phyloP scores from a whole-genome alignment of 2,888 invertebrate species.

The Branchipolynoe longqiensis region DNA sequence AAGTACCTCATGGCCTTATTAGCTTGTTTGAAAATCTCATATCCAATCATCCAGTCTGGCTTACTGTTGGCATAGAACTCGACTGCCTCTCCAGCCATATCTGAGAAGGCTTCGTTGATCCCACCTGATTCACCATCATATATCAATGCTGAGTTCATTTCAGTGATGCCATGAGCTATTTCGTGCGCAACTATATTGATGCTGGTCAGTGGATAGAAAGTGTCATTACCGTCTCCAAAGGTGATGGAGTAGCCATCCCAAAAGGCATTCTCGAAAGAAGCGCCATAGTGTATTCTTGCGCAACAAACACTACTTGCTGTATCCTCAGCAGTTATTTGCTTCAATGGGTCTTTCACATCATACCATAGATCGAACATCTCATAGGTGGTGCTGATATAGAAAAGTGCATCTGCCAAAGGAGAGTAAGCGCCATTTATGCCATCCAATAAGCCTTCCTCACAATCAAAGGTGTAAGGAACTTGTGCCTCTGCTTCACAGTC shows the following conservation, averaged over 20 bases:
- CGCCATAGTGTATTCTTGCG: conserved; percentile 70
- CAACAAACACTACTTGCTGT: conserved; percentile 21
- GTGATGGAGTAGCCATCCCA: conserved; percentile 65
- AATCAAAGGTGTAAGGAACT: conserved; percentile 54
- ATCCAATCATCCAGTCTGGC: conserved; percentile 65
- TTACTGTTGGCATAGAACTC: conserved; percentile 64
- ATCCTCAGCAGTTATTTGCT: not conserved
- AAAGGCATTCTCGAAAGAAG: conserved; percentile 70
- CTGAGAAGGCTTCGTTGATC: conserved; percentile 63
- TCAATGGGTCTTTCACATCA: conserved; percentile 36
- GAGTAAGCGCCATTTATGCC: conserved; percentile 65
- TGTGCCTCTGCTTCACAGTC: not conserved
- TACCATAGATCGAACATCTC: conserved; percentile 71
- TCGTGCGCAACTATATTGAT: conserved; percentile 70
- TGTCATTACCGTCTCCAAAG: conserved; percentile 55
- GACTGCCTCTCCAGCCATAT: conserved; percentile 68
- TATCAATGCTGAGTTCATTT: conserved; percentile 66
- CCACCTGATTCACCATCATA: conserved; percentile 61
- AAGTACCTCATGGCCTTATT: conserved; percentile 67
- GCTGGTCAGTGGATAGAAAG: conserved; percentile 65
- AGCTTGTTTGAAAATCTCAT: conserved; percentile 59
- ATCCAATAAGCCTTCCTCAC: conserved; percentile 63
- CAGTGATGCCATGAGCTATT: conserved; percentile 68
- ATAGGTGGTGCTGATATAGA: conserved; percentile 67
- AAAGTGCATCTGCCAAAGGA: conserved; percentile 69